phyloP scores from a whole-genome alignment of 1,140 invertebrate genomes.

The Brachionus koreanus region DNA sequence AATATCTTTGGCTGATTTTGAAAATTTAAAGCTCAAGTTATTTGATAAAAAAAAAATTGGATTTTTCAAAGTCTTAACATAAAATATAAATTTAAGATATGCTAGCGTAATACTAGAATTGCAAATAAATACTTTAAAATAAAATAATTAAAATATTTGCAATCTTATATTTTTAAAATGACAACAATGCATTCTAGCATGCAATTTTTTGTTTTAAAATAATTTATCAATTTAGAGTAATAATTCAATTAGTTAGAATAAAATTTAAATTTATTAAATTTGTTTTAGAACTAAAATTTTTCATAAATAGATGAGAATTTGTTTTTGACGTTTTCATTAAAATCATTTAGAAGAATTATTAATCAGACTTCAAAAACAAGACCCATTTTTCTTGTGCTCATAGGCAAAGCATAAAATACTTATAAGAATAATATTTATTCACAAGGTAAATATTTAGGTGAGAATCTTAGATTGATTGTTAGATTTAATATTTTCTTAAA shows the following conservation, averaged over 20 bases:
- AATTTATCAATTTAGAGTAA: background rate
- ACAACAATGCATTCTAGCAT: background rate
- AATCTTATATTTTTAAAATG: background rate
- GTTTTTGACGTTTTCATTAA: too few species aligned
- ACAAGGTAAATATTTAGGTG: too few species aligned
- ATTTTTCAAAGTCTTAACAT: background rate
- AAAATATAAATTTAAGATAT: background rate
- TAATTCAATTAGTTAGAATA: background rate
- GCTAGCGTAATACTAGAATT: background rate
- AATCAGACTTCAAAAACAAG: too few species aligned
- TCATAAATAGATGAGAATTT: background rate
- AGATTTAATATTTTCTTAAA: too few species aligned
- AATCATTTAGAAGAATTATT: too few species aligned
- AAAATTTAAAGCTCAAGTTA: background rate
- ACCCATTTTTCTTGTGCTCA: too few species aligned
- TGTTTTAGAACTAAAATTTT: background rate
- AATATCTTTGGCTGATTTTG: background rate
- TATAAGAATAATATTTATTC: too few species aligned
- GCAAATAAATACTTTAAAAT: background rate
- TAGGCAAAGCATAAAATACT: too few species aligned
- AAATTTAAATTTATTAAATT: background rate
- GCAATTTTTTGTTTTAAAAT: background rate
- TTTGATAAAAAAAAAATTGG: background rate
- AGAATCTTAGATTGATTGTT: too few species aligned
- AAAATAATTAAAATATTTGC: background rate